Evolutionary conservation across 1,140 invertebrate genomes (phyloP).

Genomic region (Drosophila albomicans): DNA sequence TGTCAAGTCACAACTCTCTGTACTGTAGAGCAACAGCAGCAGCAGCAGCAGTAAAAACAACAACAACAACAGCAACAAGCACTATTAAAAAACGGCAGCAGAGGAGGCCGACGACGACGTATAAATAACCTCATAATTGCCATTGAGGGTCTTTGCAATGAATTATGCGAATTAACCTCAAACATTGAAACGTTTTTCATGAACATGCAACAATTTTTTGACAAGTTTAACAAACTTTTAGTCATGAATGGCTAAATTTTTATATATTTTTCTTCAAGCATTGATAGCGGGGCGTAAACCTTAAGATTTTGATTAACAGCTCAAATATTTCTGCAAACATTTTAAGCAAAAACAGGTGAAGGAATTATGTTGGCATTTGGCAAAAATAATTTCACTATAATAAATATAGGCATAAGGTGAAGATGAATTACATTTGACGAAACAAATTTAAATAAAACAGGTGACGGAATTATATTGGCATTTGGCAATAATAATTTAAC

Average conservation of each 20-base stretch:
- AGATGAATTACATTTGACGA: too few species aligned
- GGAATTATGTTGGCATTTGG: too few species aligned
- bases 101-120: conserved; percentile 56
- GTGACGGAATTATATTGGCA: too few species aligned
- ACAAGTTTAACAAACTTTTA: conserved; percentile 55
- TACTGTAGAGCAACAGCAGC: conserved; percentile 47
- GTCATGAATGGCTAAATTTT: not conserved
- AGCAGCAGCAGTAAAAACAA: conserved; percentile 28
- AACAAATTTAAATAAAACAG: too few species aligned
- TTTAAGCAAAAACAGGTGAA: too few species aligned
- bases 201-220: conserved; percentile 62
- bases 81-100: conserved; percentile 31
- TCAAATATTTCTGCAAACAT: not conserved
- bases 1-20: conserved; percentile 44
- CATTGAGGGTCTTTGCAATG: conserved; percentile 81
- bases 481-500: too few species aligned
- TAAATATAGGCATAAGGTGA: too few species aligned
- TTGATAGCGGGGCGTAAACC: not conserved
- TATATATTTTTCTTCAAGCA: not conserved
- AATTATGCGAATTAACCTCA: conserved; percentile 83
- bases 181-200: conserved; percentile 64
- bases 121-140: conserved; percentile 82
- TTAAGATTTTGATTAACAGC: not conserved
- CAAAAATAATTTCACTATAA: too few species aligned
- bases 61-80: conserved; percentile 47